Evolutionary conservation across 2,888 invertebrate genomes (phyloP).

Genomic region (Clostera curtula): DNA sequence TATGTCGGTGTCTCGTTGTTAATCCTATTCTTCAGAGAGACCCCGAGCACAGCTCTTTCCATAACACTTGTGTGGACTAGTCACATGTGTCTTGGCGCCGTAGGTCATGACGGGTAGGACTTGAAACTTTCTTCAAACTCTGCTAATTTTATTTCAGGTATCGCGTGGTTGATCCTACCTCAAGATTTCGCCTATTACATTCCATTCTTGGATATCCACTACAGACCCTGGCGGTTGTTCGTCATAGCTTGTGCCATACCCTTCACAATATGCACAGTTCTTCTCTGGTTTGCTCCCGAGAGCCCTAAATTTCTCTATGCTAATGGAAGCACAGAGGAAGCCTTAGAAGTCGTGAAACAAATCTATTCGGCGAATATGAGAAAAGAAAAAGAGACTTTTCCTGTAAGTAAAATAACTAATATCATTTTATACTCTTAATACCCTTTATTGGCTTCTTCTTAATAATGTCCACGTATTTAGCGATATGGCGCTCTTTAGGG

Average conservation of each 20-base stretch:
- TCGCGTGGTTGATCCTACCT: conserved; percentile 82
- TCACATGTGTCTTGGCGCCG: too few species aligned
- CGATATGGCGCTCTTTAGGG: too few species aligned
- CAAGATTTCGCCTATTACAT: conserved; percentile 58
- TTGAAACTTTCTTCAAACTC: too few species aligned
- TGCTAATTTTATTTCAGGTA: conserved; percentile 49
- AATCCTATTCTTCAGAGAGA: too few species aligned
- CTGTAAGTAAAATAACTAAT: too few species aligned
- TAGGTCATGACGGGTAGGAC: too few species aligned
- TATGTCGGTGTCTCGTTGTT: too few species aligned
- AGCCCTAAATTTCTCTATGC: conserved; percentile 85
- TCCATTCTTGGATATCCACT: conserved; percentile 65
- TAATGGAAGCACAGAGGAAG: conserved; percentile 73
- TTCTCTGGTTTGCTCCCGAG: conserved; percentile 79
- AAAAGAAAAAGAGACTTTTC: conserved; percentile 39
- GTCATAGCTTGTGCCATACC: conserved; percentile 79
- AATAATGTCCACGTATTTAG: too few species aligned
- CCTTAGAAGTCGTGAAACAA: conserved; percentile 64
- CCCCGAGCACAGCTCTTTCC: too few species aligned
- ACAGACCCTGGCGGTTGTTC: conserved; percentile 85
- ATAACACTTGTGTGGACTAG: too few species aligned
- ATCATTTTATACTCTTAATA: too few species aligned
- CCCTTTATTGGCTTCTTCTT: too few species aligned
- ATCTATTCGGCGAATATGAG: conserved; percentile 53
- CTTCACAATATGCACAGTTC: conserved; percentile 74